Evolutionary conservation across 2,888 invertebrate species (phyloP).

Genomic region (Macrophya annulata): DNA sequence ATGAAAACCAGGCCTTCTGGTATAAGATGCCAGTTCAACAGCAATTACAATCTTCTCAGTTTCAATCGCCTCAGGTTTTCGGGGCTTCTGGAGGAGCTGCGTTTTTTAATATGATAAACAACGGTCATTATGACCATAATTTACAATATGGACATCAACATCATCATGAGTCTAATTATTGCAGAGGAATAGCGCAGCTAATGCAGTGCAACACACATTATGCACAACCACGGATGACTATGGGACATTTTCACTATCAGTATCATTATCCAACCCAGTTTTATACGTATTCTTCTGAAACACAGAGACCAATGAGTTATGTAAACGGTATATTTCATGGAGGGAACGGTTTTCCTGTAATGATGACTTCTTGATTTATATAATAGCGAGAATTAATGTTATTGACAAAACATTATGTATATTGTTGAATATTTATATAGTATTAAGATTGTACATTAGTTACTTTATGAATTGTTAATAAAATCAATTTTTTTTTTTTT

Average conservation of each 20-base stretch:
- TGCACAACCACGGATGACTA: neutral
- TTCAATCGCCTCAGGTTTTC: neutral
- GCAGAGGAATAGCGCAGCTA: neutral
- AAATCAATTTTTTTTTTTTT: neutral
- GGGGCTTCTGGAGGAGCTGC: neutral
- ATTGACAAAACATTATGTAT: neutral
- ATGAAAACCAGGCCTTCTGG: neutral
- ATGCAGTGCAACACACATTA: neutral
- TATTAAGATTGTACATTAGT: neutral
- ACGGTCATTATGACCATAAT: neutral
- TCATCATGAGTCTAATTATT: neutral
- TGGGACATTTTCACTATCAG: neutral
- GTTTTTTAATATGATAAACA: neutral
- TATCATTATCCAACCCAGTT: conserved; percentile 2
- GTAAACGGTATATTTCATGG: neutral
- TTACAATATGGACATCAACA: neutral
- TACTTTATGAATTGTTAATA: neutral
- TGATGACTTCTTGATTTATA: neutral
- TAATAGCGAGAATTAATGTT: neutral
- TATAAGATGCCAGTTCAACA: neutral
- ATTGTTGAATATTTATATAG: neutral
- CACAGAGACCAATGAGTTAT: neutral
- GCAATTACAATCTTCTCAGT: neutral
- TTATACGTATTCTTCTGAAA: neutral
- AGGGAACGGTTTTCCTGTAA: neutral